Conservation (phyloP, 2,888 invertebrate genomes). For the Atrina japonica region DNA sequence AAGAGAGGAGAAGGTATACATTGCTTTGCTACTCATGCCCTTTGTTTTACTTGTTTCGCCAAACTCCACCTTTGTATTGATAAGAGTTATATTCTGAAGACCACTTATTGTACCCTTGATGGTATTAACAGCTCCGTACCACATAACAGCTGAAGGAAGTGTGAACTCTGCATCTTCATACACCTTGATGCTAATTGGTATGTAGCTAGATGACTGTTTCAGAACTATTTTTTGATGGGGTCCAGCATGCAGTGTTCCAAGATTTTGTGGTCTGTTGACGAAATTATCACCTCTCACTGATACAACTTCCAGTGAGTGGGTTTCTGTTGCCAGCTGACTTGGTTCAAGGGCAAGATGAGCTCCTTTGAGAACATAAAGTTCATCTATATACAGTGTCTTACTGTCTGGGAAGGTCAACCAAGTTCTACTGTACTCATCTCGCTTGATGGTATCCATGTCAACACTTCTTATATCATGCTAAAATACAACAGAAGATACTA, state of each 20-base stretch:
- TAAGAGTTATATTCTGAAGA: constrained; percentile 52
- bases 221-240: constrained; percentile 56
- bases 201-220: constrained; percentile 47
- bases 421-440: constrained; percentile 59
- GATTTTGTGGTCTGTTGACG: constrained; percentile 42
- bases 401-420: constrained; percentile 57
- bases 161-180: constrained; percentile 50
- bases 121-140: constrained; percentile 50
- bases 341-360: constrained; percentile 66
- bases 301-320: constrained; percentile 46
- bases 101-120: constrained; percentile 60
- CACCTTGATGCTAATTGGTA: constrained; percentile 56
- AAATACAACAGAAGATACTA: background rate
- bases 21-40: constrained; percentile 27
- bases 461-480: constrained; percentile 27
- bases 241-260: constrained; percentile 65
- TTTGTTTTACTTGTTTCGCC: constrained; percentile 44
- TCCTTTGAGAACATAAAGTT: constrained; percentile 59
- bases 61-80: constrained; percentile 46
- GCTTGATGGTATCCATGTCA: constrained; percentile 17
- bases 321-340: constrained; percentile 19
- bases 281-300: constrained; percentile 53
- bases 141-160: constrained; percentile 52
- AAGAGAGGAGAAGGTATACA: constrained; percentile 14
- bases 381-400: constrained; percentile 49